Base-by-base conservation (phyloP, 2,113 vertebrate genomes). In the Cyphomyrus plagiostoma region DNA sequence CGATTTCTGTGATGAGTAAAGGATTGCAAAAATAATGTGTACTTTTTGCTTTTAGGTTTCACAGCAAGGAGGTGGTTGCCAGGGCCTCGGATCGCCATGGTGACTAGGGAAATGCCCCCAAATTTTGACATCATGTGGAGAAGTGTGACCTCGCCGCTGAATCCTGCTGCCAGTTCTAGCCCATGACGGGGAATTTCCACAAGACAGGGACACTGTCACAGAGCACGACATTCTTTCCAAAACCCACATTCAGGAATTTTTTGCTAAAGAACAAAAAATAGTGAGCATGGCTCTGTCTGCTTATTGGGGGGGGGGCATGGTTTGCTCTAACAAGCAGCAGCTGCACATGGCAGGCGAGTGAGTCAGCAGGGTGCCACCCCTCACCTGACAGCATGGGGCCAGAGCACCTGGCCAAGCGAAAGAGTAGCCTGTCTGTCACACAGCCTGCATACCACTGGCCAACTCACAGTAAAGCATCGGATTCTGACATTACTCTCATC, bases 301-400 rank as follows among this genome's bases (percentile, higher is more conserved):
- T 84, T 5, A 48, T 3, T 1, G 26, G 45, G 21, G 58, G 58
- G 58, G 23, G 23, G 58, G 23, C 23, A 66, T 5, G n/a, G n/a
- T 70, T 70, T 30, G n/a, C 62, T 70, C n/a, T 70, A n/a, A 70
- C 62, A 70, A 11, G n/a, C n/a, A 77, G 30, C 70, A 77, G 70
- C 70, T 77, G 35, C 74, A 19, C 74, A 80, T 80, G 42, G 13
- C 6, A 42, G 30, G 35, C 30, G 5, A 77, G 5, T 91, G 90
- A 92, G 77, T 92, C 91, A 91, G 45, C 82, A 30, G 26, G 87
- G 13, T 19, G 66, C 86, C 56, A 48, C 17, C 56, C 80, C 74
- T 88, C 53, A 89, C 88, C 90, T 92, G 85, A 87, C 49, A 49
- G 48, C 35, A 46, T 11, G 35, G 39, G 70, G 3, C 15, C 4